Percentiles rank a stretch among this genome's conserved stretches.
Evolutionary conservation across 2,797 vertebrate genomes (phyloP).

Genomic region (Hydrocynus forskahlii): DNA sequence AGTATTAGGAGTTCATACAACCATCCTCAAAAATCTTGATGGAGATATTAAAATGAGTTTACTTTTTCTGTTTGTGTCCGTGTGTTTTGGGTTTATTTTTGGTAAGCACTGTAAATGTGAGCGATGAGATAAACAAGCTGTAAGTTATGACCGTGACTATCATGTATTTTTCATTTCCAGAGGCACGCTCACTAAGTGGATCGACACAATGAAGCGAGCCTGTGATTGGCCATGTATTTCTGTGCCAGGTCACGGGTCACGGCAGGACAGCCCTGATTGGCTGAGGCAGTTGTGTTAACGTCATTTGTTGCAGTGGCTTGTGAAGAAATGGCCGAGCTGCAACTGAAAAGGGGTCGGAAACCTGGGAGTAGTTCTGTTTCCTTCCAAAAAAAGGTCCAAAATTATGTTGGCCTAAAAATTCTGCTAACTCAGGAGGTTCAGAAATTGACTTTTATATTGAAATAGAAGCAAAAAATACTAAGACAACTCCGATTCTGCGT

Average conservation of each 20-base stretch:
- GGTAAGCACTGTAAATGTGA: neutral
- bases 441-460: too few relatives aligned
- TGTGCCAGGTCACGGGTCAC: conserved; percentile 61
- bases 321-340: conserved; percentile 26
- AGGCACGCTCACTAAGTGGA: neutral
- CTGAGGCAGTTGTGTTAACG: conserved; percentile 62
- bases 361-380: neutral
- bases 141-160: neutral
- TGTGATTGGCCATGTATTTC: conserved; percentile 56
- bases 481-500: too few relatives aligned
- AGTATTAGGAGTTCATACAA: neutral
- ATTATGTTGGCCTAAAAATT: neutral
- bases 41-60: conserved; percentile 19
- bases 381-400: neutral
- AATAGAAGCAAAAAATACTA: too few relatives aligned
- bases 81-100: neutral
- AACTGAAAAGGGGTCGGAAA: neutral
- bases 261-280: conserved; percentile 62
- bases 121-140: neutral
- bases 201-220: conserved; percentile 18
- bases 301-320: conserved; percentile 75
- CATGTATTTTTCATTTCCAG: neutral
- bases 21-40: neutral
- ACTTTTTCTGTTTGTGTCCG: conserved; percentile 2
- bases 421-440: neutral